phyloP scores from a whole-genome alignment of 1,140 invertebrate species.

The Rhyacophila brunnea region DNA sequence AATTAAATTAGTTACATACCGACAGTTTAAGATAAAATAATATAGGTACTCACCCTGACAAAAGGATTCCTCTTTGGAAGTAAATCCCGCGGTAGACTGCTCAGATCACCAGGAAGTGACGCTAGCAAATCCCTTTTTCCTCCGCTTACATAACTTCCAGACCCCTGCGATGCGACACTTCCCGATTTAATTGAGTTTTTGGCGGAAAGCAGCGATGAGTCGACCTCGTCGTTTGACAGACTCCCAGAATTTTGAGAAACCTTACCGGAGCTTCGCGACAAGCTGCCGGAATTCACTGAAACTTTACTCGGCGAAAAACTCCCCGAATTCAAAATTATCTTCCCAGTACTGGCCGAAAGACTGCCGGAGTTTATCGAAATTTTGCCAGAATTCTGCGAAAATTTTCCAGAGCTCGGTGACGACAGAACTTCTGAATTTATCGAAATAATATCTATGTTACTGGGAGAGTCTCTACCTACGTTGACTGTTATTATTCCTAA shows the following conservation, averaged over 20 bases:
- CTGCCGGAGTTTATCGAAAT: conserved; percentile 13
- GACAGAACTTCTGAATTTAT: conserved; percentile 6
- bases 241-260: conserved; percentile 5
- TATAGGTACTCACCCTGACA: conserved; percentile 35
- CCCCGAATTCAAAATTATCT: not conserved
- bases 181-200: not conserved
- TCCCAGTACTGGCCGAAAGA: conserved; percentile 1
- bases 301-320: not conserved
- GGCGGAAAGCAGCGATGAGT: not conserved
- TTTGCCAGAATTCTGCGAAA: conserved; percentile 9
- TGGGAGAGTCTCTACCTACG: not conserved
- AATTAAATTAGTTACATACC: too few species aligned
- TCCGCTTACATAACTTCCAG: not conserved
- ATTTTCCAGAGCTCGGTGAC: conserved; percentile 8
- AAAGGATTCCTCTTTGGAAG: conserved; percentile 34
- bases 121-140: conserved; percentile 8
- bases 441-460: conserved; percentile 3
- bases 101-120: conserved; percentile 21
- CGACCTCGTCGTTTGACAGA: not conserved
- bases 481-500: too few species aligned
- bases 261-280: not conserved
- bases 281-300: not conserved
- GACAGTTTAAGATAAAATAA: too few species aligned
- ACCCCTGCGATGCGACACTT: not conserved
- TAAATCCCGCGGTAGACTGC: conserved; percentile 27